Conservation (phyloP, 2,113 vertebrate species). For the Regulus satrapa region DNA sequence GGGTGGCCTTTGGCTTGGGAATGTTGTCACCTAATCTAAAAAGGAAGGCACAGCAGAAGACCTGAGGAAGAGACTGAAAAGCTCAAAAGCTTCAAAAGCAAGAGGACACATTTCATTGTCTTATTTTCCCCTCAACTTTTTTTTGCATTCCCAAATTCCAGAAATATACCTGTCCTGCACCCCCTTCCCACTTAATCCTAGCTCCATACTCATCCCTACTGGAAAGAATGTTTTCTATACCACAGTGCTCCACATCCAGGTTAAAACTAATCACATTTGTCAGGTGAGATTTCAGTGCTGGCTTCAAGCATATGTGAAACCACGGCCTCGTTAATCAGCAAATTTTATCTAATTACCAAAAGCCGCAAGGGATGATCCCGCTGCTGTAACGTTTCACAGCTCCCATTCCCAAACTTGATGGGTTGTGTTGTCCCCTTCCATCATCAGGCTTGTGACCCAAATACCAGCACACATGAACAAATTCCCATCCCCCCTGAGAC, state of each 20-base stretch:
- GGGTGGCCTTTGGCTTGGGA: neutral
- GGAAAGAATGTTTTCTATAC: neutral
- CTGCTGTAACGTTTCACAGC: neutral
- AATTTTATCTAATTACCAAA: slow-evolving; percentile 37
- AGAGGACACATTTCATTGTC: neutral
- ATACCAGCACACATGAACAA: neutral
- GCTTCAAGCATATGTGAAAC: neutral
- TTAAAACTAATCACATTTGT: slow-evolving; percentile 26
- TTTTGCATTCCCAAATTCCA: neutral
- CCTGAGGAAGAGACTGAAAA: neutral
- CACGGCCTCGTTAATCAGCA: slow-evolving; percentile 32
- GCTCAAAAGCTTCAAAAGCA: neutral
- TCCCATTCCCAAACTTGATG: neutral
- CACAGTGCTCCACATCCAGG: neutral
- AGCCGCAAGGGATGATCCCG: slow-evolving; percentile 31
- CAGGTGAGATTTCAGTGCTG: neutral
- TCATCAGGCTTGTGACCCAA: slow-evolving; percentile 21
- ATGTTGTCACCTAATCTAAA: neutral
- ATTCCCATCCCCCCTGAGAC: neutral
- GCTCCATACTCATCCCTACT: neutral
- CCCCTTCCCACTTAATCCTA: neutral
- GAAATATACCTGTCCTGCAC: neutral
- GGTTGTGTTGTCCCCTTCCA: neutral
- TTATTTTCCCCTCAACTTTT: neutral
- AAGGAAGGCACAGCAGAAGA: neutral